Base-by-base conservation (phyloP, 1,140 invertebrate genomes). In the Bombus ignitus region DNA sequence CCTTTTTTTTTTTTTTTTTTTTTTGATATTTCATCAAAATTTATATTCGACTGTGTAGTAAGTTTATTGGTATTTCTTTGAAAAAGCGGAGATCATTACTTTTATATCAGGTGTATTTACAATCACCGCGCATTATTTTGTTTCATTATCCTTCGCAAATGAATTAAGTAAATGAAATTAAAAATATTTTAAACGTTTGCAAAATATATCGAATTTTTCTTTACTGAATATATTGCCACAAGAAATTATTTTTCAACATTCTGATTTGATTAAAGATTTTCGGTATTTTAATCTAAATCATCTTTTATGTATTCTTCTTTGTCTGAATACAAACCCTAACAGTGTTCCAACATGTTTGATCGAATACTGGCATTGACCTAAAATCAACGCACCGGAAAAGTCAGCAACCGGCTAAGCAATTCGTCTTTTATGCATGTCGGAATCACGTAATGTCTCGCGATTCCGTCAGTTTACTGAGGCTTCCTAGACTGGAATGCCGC, bases 381-480 rank as follows among this genome's bases (percentile, higher is more conserved):
- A 89, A 93, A 93, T 94, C 91, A 85, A 82, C 88, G 77, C 86
- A 85, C 81, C 88, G 89, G 89, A 92, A 92, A 92, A 94, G 93
- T 94, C 93, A 94, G 90, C 93, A 94, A 94, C 93, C 93, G 93
- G 90, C 93, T 94, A 94, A 94, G 89, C 93, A 92, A 93, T 94
- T 94, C 92, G 83, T 83, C 86, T 93, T 90, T 91, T 94, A 92
- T 92, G 92, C 92, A 92, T 92, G 92, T 94, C 91, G 91, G 92
- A 92, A 93, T 92, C 89, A 88, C 89, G 86, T 84, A 92, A 89
- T 93, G 92, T 93, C 93, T 92, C 92, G 87, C 90, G 88, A 92
- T 88, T 91, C 91, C 90, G 83, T 87, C 90, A 88, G 81, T 90
- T 91, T 89, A 83, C 89, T 78, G 85, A 88, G 59, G 84, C 87